Base-by-base conservation (phyloP, 2,888 invertebrate species). In the Rhabditoides inermis region DNA sequence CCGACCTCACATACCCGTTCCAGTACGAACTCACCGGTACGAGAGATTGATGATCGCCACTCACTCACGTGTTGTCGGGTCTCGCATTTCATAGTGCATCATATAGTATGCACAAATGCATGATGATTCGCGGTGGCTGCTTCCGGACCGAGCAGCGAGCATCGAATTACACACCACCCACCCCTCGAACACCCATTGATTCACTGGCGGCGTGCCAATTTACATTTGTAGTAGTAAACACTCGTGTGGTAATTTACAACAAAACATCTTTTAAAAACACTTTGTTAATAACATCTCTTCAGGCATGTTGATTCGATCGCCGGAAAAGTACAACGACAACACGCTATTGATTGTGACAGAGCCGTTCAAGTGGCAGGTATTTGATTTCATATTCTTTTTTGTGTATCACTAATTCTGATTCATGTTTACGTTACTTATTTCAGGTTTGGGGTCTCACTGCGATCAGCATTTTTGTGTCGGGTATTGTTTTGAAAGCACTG, bases 1-100 rank as follows among this genome's bases (percentile, higher is more conserved):
- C 65, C 1, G 68, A 69, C 52, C 56, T 79, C 61, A 79, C 80
- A 4, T 67, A 64, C 50, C 70, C 70, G 1, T 69, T 72, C 44
- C 61, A 69, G 46, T 68, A 58, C 37, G 68, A 69, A 39, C 56
- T 58, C 6, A 68, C 72, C n/a, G 72, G n/a, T n/a, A n/a, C n/a
- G n/a, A n/a, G n/a, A n/a, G n/a, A n/a, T n/a, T n/a, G n/a, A n/a
- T n/a, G n/a, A n/a, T n/a, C n/a, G n/a, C n/a, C n/a, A n/a, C n/a
- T n/a, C n/a, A n/a, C n/a, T n/a, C n/a, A n/a, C n/a, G n/a, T n/a
- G n/a, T n/a, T n/a, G n/a, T n/a, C n/a, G n/a, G n/a, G n/a, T n/a
- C n/a, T n/a, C n/a, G n/a, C n/a, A n/a, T n/a, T n/a, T n/a, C n/a
- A n/a, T n/a, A n/a, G n/a, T n/a, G n/a, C n/a, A n/a, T n/a, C n/a